A percentile compares a stretch with the other conserved stretches of the same genome.
These are phyloP conservation scores for Caenorhabditis virilis DNA, from an alignment of 2,888 invertebrate species.

Conservation along the genomic window DNA sequence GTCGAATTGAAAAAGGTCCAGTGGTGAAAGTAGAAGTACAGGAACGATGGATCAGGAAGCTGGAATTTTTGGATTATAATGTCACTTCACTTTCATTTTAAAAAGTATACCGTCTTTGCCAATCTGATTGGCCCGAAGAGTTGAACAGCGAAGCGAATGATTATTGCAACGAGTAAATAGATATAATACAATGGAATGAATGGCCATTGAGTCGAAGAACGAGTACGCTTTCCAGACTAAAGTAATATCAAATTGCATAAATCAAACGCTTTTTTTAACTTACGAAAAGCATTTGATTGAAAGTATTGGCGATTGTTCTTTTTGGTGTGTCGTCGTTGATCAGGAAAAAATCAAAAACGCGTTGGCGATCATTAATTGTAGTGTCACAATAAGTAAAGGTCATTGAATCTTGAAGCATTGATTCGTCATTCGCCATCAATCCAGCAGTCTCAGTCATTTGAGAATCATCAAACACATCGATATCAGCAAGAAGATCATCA, in stretches of 20 bases:
- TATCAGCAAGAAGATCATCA: neutral
- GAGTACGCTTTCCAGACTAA: conserved; percentile 32
- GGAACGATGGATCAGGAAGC: conserved; percentile 55
- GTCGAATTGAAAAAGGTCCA: conserved; percentile 64
- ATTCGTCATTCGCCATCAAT: conserved; percentile 9
- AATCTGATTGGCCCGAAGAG: conserved; percentile 19
- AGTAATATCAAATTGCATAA: conserved; percentile 4
- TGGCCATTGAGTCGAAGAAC: conserved; percentile 28
- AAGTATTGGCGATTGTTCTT: conserved; percentile 41
- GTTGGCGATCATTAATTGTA: too few relatives aligned
- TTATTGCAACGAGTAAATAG: conserved; percentile 33
- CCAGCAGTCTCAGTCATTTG: conserved; percentile 14
- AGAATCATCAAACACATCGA: neutral
- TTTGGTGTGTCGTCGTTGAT: conserved; percentile 57
- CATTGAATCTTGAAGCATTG: conserved; percentile 5
- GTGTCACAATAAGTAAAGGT: neutral
- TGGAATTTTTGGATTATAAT: conserved; percentile 8
- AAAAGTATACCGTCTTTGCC: conserved; percentile 7
- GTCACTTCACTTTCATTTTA: neutral
- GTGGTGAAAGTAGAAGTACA: conserved; percentile 61
- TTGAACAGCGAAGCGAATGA: conserved; percentile 15
- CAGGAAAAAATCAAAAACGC: conserved; percentile 43
- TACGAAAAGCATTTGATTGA: conserved; percentile 31
- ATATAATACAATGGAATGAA: conserved; percentile 50
- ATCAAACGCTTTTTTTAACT: conserved; percentile 4